Base-by-base conservation (phyloP, 2,113 vertebrate genomes). In the Spea bombifrons region DNA sequence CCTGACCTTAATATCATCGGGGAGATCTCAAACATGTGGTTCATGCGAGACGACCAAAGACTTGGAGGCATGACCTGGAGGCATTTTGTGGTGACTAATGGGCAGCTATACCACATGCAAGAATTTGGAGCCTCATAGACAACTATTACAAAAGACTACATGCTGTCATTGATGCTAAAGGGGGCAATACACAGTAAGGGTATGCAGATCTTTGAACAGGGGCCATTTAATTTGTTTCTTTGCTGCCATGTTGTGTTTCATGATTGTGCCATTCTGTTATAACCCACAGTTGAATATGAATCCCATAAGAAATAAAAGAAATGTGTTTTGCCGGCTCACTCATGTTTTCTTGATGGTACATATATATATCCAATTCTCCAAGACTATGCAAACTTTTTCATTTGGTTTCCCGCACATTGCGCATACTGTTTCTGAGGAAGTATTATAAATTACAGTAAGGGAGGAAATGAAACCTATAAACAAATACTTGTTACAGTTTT, bases 41-140 rank as follows among this genome's bases (percentile, higher is more conserved):
- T 65, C n/a, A 65, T 65, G 15, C 63, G 3, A 65, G 63, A 30
- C 63, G 15, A 59, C 55, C 8, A 59, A 12, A 59, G 55, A 59
- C 55, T 59, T 59, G 30, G 30, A 30, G 30, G 30, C 30, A 30
- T 30, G 55, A 59, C 55, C 55, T 59, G 10, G 15, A 47, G 43
- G 50, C n/a, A 48, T 48, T 71, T 49, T 71, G 46, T 45, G 44
- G 48, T n/a, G 69, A 49, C 69, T 3, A 53, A 47, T 7, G 69
- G 50, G 63, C 63, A 30, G 63, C 63, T 30, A 30, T 44, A 59
- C 55, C 55, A 59, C 55, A 9, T 59, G 55, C 55, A 59, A 3
- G 55, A 59, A 59, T 59, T 65, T 30, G 16, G 63, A 17, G 63
- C 63, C 63, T 65, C 63, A 65, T 65, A 65, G 63, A 44, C 63